Conservation (phyloP, 2,888 invertebrate genomes). For the Luperina testacea region DNA sequence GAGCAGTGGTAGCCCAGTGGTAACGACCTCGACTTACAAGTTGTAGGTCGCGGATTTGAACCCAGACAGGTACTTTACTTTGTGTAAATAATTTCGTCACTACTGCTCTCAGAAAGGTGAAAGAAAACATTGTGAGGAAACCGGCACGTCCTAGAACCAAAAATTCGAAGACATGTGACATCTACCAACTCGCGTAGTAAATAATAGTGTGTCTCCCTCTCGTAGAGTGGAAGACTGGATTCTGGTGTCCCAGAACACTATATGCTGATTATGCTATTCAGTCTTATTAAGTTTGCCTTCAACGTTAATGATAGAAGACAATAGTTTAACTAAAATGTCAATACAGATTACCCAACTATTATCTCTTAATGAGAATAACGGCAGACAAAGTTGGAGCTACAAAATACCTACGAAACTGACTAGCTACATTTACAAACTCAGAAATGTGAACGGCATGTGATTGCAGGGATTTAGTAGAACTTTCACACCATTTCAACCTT, state of each 20-base stretch:
- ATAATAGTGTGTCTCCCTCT: no score
- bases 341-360: constrained; percentile 22
- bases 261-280: background rate
- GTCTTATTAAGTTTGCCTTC: constrained; percentile 4
- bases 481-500: constrained; percentile 19
- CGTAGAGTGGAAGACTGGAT: no score
- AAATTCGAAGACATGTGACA: no score
- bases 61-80: background rate
- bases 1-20: background rate
- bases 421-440: constrained; percentile 14
- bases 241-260: background rate
- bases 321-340: constrained; percentile 32
- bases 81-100: background rate
- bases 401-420: constrained; percentile 12
- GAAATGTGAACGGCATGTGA: constrained; percentile 17
- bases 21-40: background rate
- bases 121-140: background rate
- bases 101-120: background rate
- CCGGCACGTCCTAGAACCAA: no score
- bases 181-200: no score
- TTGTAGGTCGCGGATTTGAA: background rate
- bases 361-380: constrained; percentile 30
- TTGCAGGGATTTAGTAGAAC: constrained; percentile 23
- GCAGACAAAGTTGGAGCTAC: constrained; percentile 30
- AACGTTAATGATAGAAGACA: constrained; percentile 16